Evolutionary conservation across 2,888 invertebrate genomes (phyloP), one percentile per base, ranked within the genome.

Genomic region (Agriotes lineatus): DNA sequence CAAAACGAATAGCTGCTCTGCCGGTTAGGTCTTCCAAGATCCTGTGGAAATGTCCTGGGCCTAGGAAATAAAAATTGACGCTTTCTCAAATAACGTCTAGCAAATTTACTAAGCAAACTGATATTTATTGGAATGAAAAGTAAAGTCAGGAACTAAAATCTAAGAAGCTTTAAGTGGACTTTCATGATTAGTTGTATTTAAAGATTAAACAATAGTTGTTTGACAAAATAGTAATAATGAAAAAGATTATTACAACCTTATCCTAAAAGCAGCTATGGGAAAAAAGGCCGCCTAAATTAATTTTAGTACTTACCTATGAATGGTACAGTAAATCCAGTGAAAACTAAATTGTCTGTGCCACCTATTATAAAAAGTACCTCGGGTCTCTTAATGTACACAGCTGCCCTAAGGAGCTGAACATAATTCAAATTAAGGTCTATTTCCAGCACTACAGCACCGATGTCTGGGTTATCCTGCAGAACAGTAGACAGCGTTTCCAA

Each of bases 381-480:
- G 0, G 85, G 83, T 44, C 86, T 82, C 59, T 77, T 77, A 18
- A 89, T 78, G 72, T 87, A 88, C 0, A 85, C 81, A 5, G 83
- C 75, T 0, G 87, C 86, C 77, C 83, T 85, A 72, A 86, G 85
- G 42, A 89, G 58, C 77, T 87, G 88, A 0, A 86, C 79, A 71
- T 87, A 82, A 73, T 86, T 88, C 5, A 86, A 77, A 74, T 83
- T 84, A 45, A 85, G 80, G 72, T 88, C 88, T 42, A 86, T 84
- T 76, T 89, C 89, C 16, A 87, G 79, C 0, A 89, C 84, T n/a
- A 90, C 88, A 0, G 89, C 89, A 12, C 88, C 88, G 0, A 89
- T 83, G 18, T 85, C 85, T 1, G 80, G 79, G 64, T 88, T 85
- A 44, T 86, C 86, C 2, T 56, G 12, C 14, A 39, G 4, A 39